Base-by-base conservation (phyloP, 2,888 invertebrate species). In the Harmothoe impar region DNA sequence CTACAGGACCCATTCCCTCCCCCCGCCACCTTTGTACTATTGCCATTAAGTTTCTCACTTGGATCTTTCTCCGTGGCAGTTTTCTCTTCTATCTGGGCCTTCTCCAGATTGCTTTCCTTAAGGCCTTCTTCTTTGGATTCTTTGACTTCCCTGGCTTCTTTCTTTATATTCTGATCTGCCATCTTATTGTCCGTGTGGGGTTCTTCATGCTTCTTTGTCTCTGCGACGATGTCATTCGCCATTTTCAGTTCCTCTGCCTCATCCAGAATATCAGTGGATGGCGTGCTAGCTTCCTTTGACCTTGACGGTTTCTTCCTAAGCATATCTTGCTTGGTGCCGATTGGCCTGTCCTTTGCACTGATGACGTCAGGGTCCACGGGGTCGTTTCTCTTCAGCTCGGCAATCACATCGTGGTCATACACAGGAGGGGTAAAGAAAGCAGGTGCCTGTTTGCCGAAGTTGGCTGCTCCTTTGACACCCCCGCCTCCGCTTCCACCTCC, bases 161-260 rank as follows among this genome's bases (percentile, higher is more conserved):
- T 10, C 29, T 15, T n/a, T 25, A 10, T 85, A 5, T n/a, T 43
- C 17, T 51, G 51, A 15, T 85, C 29, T 17, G 35, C 62, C 62
- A 12, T 62, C 15, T 62, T 62, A n/a, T 62, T 62, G 15, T 20
- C 20, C 12, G 7, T 15, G 62, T 5, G 1, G 62, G 10, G 3
- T 7, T 3, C 43, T 43, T 62, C 62, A 12, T 20, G 3, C 20
- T 62, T 62, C 23, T 5, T 33, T 17, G 23, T 29, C 20, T 86
- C 25, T 25, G 7, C 29, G 54, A 52, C 3, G 52, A 52, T 15
- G 7, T 15, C 17, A 29, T 86, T 54, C 5, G 84, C 84, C 0
- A 84, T 23, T 43, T 84, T 84, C 35, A 35, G n/a, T 5, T 84
- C 84, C 23, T 84, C 84, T 17, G 84, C n/a, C n/a, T 84, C 84